Evolutionary conservation across 1,140 invertebrate genomes (phyloP), one percentile per base, ranked within the genome.

Genomic region (Nasonia vitripennis): DNA sequence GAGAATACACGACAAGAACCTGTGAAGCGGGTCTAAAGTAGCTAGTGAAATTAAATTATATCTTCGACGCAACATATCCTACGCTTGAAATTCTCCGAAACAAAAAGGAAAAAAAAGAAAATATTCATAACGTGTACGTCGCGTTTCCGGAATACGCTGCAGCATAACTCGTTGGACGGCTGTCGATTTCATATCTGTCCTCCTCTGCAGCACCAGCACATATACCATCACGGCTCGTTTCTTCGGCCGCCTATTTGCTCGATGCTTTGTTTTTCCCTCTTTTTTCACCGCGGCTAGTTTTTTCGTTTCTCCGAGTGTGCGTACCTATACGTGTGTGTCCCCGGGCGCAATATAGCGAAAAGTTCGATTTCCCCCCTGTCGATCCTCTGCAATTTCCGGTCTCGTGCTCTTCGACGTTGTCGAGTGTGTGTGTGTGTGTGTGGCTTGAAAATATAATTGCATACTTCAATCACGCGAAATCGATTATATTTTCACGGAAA

Each of bases 181-280:
- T 48, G 74, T 77, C 74, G 74, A 77, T 77, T 77, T 77, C 74
- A 77, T 77, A 77, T 77, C 74, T 45, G 74, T 77, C 45, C 17
- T 20, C n/a, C 12, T 75, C 41, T 20, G 20, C 41, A 27, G 27
- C 27, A 27, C 27, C 27, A 27, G 27, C 27, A 27, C 73, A 41
- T 7, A 74, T 45, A 37, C 34, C 20, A 62, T 51, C 17, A 41
- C 11, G 74, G 31, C n/a, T 23, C n/a, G 67, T 70, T 34, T 73
- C 14, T 73, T 73, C 14, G 2, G 11, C 14, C 73, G 17, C 17
- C 31, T 75, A 45, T 75, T 45, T 74, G 37, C 71, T 67, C 68
- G 27, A 14, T 71, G 10, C n/a, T 73, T 73, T 34, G 71, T 34
- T 73, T 34, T 34, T 70, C 4, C 31, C 12, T 37, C 20, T 23